Evolutionary conservation across 1,140 invertebrate species (phyloP).

Genomic region (Rhyacophila brunnea): DNA sequence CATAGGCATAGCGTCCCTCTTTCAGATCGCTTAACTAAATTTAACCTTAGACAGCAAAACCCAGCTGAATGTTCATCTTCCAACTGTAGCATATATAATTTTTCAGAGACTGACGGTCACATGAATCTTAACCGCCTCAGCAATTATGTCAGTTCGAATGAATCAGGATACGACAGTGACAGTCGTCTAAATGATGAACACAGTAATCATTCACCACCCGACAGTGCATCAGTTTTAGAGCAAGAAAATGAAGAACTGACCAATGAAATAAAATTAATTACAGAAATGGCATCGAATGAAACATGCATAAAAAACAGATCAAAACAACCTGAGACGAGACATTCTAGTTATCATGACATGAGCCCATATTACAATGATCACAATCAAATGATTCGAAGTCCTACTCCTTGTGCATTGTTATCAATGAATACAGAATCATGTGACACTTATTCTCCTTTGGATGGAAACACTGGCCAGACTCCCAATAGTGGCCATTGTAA

Average conservation of each 20-base stretch:
- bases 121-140: constrained; percentile 57
- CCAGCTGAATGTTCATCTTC: constrained; percentile 48
- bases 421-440: constrained; percentile 4
- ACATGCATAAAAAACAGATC: too few species aligned
- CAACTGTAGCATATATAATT: constrained; percentile 50
- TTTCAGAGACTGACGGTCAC: constrained; percentile 39
- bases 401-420: constrained; percentile 21
- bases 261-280: constrained; percentile 17
- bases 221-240: constrained; percentile 39
- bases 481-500: background rate
- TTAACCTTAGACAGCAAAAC: constrained; percentile 46
- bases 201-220: constrained; percentile 53
- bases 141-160: constrained; percentile 77
- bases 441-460: background rate
- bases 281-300: constrained; percentile 8
- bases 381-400: constrained; percentile 13
- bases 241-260: constrained; percentile 29
- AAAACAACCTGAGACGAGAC: background rate
- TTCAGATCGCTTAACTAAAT: constrained; percentile 45
- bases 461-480: background rate
- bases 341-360: too few species aligned
- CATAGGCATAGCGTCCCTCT: constrained; percentile 47
- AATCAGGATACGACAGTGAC: constrained; percentile 81
- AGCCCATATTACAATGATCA: background rate
- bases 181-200: constrained; percentile 60